phyloP scores from a whole-genome alignment of 2,797 vertebrate species.

The Cygnus olor region DNA sequence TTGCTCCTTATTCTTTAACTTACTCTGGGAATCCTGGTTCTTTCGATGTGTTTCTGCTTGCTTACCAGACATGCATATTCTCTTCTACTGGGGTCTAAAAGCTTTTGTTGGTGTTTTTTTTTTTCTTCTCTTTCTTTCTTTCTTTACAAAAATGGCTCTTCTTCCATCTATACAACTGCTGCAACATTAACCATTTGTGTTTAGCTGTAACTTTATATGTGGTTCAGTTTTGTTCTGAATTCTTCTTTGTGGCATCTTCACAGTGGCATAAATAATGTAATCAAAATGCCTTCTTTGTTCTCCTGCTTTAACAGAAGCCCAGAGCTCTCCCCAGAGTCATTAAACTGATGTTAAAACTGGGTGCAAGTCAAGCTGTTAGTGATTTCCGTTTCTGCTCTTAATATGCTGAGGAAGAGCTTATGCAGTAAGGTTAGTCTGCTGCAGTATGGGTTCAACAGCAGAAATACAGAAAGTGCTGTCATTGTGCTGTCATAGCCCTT shows the following conservation, averaged over 20 bases:
- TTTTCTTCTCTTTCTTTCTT: neutral
- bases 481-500: neutral
- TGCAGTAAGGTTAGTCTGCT: neutral
- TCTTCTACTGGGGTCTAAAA: neutral
- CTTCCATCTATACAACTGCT: no score
- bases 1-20: neutral
- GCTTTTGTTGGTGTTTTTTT: neutral
- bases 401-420: neutral
- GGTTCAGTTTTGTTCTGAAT: neutral
- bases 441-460: neutral
- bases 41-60: neutral
- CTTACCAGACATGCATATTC: neutral
- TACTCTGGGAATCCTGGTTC: neutral
- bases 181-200: no score
- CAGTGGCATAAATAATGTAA: neutral
- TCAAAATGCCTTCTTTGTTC: neutral
- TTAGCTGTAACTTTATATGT: neutral
- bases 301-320: neutral
- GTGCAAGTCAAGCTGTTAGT: neutral
- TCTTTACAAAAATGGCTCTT: neutral
- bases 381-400: neutral
- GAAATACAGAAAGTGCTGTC: neutral
- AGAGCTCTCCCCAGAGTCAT: neutral
- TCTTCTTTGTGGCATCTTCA: neutral
- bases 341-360: neutral